Base-by-base conservation (phyloP, 2,797 vertebrate species). In the Ctenochaetus hawaiiensis region DNA sequence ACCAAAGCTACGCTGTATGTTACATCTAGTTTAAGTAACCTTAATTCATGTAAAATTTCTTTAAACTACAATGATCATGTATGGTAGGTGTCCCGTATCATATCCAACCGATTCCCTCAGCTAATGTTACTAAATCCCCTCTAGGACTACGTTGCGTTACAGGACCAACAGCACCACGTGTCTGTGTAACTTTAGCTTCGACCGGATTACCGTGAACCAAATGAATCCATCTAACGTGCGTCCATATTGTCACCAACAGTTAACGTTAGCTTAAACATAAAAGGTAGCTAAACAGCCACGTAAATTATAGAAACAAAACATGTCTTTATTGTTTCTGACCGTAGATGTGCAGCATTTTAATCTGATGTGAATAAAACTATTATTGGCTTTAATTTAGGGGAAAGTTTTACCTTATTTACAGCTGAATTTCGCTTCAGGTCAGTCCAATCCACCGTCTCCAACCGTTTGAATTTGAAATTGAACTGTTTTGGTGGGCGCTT, bases 401-500 rank as follows among this genome's bases (percentile, higher is more conserved):
- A 48, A 64, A 26, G 9, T 13, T 0, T 73, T 74, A 89, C 87
- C 85, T 70, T 59, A 1, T 1, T 6, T 10, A 4, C 2, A 18
- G 2, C 0, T 14, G 6, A 1, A 2, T 47, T 10, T 14, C 1
- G 0, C 2, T 0, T 0, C 0, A 0, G 0, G 1, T 6, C 6
- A 0, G 9, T 0, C 2, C 3, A 1, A 1, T 20, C n/a, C 26
- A 18, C 26, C 3, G 43, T 64, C 56, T 67, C 3, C 23, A 39
- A 6, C 78, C 82, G 93, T 95, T 95, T 92, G 86, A 87, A 92
- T 93, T 95, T 93, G 57, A 94, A 95, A 93, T 82, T 4, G 8
- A 80, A 89, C 44, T 67, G 30, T 84, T 89, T 91, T 59, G 77
- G 56, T 73, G 41, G 62, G 78, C 72, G 80, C 85, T 76, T 58